These are phyloP conservation scores for Tiphia femorata DNA, from an alignment of 2,888 invertebrate species.

Conservation along the genomic window DNA sequence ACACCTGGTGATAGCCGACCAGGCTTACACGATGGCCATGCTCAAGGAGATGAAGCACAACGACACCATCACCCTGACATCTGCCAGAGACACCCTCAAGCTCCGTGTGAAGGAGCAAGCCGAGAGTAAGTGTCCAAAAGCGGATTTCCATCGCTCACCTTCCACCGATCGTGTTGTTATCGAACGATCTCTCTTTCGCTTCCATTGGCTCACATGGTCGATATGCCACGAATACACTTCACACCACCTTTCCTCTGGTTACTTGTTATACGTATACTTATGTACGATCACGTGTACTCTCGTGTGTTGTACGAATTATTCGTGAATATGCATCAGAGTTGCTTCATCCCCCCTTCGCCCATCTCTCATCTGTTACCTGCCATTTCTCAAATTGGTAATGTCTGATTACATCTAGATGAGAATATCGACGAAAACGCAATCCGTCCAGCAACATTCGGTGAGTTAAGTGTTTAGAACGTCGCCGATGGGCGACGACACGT, in stretches of 20 bases:
- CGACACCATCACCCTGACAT: conserved; percentile 78
- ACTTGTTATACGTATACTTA: no score
- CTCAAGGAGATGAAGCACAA: conserved; percentile 77
- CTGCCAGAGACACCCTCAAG: conserved; percentile 80
- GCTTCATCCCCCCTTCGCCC: no score
- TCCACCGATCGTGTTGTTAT: no score
- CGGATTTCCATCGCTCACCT: neutral
- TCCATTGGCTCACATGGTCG: no score
- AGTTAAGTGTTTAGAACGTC: conserved; percentile 52
- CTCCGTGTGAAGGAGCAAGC: conserved; percentile 82
- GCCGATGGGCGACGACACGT: conserved; percentile 47
- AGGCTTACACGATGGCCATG: conserved; percentile 85
- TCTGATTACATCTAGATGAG: conserved; percentile 58
- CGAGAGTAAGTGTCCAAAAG: conserved; percentile 77
- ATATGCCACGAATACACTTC: no score
- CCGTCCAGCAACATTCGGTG: conserved; percentile 57
- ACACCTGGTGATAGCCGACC: conserved; percentile 86
- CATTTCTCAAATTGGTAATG: conserved; percentile 43
- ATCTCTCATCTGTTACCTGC: no score
- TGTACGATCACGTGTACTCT: no score
- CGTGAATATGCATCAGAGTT: no score
- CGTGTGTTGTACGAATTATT: no score
- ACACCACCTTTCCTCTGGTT: no score
- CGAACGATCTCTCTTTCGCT: no score
- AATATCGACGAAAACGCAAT: conserved; percentile 64